Conservation (phyloP, 2,797 vertebrate genomes). For the Tragelaphus eurycerus region DNA sequence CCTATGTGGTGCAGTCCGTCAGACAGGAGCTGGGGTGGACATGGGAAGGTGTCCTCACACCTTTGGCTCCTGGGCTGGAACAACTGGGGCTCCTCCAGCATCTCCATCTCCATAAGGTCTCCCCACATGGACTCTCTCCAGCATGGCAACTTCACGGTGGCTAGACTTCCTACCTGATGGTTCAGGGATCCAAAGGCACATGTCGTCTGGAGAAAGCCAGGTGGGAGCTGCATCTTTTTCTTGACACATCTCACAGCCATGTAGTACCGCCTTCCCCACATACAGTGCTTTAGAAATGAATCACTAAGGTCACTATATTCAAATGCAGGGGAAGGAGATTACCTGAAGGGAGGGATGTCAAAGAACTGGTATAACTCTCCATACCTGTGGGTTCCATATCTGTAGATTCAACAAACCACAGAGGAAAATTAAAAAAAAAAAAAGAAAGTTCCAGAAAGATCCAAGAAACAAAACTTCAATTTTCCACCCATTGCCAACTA, state of each 20-base stretch:
- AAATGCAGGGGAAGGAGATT: not conserved
- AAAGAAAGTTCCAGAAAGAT: not conserved
- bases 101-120: fast-evolving
- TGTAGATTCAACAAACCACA: not conserved
- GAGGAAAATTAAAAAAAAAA: not conserved
- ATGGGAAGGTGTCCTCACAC: not conserved
- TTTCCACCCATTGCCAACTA: not conserved
- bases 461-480: not conserved
- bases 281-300: not conserved
- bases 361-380: not conserved
- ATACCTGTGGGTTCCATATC: not conserved
- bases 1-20: not conserved
- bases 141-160: not conserved
- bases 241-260: not conserved
- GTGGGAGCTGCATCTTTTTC: not conserved
- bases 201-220: not conserved
- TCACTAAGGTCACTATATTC: not conserved
- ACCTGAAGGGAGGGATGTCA: not conserved
- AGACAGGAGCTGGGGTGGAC: not conserved
- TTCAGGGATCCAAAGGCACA: not conserved
- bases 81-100: not conserved
- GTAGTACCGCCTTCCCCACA: not conserved
- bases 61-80: not conserved
- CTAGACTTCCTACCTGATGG: not conserved
- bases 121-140: not conserved